Evolutionary conservation across 2,113 vertebrate species (phyloP).

Genomic region (Hippotragus niger): DNA sequence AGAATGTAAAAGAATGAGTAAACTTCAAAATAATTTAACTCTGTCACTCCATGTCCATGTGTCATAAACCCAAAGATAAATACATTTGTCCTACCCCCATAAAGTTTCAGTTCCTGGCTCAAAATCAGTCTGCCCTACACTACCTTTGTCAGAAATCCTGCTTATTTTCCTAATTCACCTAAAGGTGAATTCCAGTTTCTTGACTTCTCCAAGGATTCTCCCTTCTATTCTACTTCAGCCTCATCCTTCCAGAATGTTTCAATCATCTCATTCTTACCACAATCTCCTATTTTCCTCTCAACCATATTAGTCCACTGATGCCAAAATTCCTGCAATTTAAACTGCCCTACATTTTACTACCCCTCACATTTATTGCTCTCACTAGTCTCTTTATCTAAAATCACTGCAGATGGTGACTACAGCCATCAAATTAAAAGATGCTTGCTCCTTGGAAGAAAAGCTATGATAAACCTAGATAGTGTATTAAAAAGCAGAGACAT

Average conservation of each 20-base stretch:
- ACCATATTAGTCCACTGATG: neutral
- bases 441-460: neutral
- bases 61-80: neutral
- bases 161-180: neutral
- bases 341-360: neutral
- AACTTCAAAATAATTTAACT: neutral
- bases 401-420: neutral
- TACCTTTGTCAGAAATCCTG: neutral
- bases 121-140: neutral
- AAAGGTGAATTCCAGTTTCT: neutral
- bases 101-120: neutral
- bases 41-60: neutral
- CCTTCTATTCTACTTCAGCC: neutral
- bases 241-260: neutral
- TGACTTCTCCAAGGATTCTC: neutral
- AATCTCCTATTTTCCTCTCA: neutral
- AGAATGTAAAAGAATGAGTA: neutral
- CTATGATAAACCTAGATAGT: neutral
- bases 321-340: neutral
- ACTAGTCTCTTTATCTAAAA: neutral
- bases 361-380: neutral
- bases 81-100: neutral
- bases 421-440: neutral
- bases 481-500: neutral
- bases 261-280: neutral